Evolutionary conservation across 2,888 invertebrate genomes (phyloP).

Genomic region (Drymonia ruficornis): DNA sequence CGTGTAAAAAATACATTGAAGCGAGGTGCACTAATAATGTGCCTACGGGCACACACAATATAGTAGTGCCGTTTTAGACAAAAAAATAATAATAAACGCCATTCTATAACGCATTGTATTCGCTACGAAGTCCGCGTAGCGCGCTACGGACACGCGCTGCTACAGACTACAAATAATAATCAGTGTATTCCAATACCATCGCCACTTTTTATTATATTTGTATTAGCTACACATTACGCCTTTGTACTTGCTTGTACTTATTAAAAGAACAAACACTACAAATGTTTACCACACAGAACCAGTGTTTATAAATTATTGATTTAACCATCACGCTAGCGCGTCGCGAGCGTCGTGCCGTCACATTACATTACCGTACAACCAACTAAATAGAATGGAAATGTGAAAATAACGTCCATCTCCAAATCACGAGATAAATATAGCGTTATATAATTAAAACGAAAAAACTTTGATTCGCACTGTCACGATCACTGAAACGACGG

Average conservation of each 20-base stretch:
- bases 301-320: constrained; percentile 4
- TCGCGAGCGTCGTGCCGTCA: background rate
- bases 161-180: background rate
- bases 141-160: constrained; percentile 7
- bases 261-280: background rate
- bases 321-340: too few species aligned
- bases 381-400: background rate
- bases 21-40: too few species aligned
- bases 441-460: constrained; percentile 2
- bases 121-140: background rate
- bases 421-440: background rate
- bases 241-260: background rate
- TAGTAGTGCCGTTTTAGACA: too few species aligned
- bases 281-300: background rate
- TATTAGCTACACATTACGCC: background rate
- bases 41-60: too few species aligned
- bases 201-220: background rate
- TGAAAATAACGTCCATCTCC: too few species aligned
- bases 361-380: background rate
- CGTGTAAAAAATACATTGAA: too few species aligned
- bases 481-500: constrained; percentile 6
- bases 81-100: too few species aligned
- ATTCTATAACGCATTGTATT: background rate
- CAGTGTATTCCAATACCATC: too few species aligned
- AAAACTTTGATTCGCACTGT: background rate